Evolutionary conservation across 2,113 vertebrate genomes (phyloP).

Genomic region (Alectura lathami): DNA sequence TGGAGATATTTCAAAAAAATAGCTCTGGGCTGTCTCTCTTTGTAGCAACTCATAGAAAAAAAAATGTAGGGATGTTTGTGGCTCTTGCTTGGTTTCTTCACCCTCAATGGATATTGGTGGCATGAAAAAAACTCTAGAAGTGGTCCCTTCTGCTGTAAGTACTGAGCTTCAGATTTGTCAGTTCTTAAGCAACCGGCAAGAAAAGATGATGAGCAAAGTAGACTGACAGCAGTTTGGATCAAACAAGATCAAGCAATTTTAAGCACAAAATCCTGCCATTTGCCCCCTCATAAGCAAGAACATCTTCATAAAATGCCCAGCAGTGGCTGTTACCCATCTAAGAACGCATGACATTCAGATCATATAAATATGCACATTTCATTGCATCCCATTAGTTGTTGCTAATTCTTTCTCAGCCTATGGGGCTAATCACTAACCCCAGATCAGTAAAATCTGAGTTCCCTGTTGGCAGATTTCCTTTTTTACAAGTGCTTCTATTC

Average conservation of each 20-base stretch:
- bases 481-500: constrained; percentile 24
- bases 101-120: not conserved
- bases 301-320: not conserved
- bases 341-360: not conserved
- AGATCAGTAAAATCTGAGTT: constrained; percentile 44
- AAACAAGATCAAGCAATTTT: not conserved
- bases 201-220: not conserved
- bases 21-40: not conserved
- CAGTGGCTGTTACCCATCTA: not conserved
- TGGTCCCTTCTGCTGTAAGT: not conserved
- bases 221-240: not conserved
- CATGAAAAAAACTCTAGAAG: not conserved
- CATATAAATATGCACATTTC: not conserved
- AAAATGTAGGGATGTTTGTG: not conserved
- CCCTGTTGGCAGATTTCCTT: constrained; percentile 42
- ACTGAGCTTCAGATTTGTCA: not conserved
- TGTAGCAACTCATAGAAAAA: not conserved
- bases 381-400: not conserved
- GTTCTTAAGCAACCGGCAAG: not conserved
- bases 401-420: constrained; percentile 37
- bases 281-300: not conserved
- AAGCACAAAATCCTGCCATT: not conserved
- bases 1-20: not conserved
- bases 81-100: not conserved
- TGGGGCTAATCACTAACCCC: constrained; percentile 20